Evolutionary conservation across 2,888 invertebrate genomes (phyloP).

Genomic region (Sialis fuliginosa): DNA sequence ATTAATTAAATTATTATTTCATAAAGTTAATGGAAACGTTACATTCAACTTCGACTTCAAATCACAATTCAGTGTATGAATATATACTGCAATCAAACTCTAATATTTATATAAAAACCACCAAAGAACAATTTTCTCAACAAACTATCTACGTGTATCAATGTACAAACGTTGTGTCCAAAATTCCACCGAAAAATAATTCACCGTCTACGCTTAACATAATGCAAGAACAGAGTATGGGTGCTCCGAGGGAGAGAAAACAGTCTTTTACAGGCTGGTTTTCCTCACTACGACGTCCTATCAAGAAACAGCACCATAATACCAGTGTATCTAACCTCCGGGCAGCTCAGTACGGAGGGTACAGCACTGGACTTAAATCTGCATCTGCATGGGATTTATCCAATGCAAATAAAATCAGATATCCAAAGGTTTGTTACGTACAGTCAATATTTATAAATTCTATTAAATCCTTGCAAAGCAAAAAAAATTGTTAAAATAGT

Average conservation of each 20-base stretch:
- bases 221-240: conserved; percentile 20
- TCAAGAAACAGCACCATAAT: conserved; percentile 20
- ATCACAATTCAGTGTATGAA: too few species aligned
- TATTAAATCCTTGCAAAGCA: too few species aligned
- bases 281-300: conserved; percentile 53
- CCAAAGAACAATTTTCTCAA: too few species aligned
- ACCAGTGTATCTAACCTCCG: conserved; percentile 6
- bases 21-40: too few species aligned
- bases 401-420: not conserved
- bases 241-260: conserved; percentile 36
- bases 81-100: too few species aligned
- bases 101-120: too few species aligned
- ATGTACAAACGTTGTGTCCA: not conserved
- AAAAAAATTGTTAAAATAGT: too few species aligned
- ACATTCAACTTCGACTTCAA: too few species aligned
- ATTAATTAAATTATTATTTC: too few species aligned
- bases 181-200: conserved; percentile 1
- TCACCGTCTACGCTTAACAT: not conserved
- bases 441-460: not conserved
- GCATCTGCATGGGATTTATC: conserved; percentile 7
- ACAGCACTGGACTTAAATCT: conserved; percentile 17
- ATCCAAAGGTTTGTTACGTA: not conserved
- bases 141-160: not conserved
- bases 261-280: conserved; percentile 66
- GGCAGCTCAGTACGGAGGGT: conserved; percentile 13